Conservation (phyloP, 2,797 vertebrate genomes). For the Lithobates sylvaticus region DNA sequence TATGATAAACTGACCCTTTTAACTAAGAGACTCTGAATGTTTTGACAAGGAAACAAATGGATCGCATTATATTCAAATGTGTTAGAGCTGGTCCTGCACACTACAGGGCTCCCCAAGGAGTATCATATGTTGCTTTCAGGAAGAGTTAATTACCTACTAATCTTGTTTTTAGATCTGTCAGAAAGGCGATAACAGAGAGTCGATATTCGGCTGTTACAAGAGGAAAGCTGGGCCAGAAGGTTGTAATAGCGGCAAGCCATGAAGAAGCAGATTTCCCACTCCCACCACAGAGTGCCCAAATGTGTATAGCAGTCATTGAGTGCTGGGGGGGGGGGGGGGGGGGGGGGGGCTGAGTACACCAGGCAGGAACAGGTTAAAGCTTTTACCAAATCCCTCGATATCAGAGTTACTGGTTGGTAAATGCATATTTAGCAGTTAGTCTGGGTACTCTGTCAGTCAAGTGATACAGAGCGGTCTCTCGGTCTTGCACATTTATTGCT, state of each 20-base stretch:
- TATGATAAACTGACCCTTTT: neutral
- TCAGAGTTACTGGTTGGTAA: neutral
- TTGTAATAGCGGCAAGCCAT: slow-evolving; percentile 4
- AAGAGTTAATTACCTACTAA: slow-evolving; percentile 53
- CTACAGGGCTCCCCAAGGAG: slow-evolving; percentile 10
- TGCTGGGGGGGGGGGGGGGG: neutral
- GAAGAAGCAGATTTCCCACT: neutral
- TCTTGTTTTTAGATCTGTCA: slow-evolving; percentile 26
- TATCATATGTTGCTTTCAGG: slow-evolving; percentile 38
- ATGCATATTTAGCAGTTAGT: slow-evolving; percentile 3
- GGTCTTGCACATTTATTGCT: neutral
- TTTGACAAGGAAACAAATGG: neutral
- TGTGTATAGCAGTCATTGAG: slow-evolving; percentile 2
- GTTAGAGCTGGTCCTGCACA: slow-evolving; percentile 15
- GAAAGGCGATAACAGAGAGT: slow-evolving; percentile 19
- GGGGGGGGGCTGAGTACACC: neutral
- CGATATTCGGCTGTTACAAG: slow-evolving; percentile 38
- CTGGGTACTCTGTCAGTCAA: neutral
- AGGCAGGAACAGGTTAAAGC: slow-evolving; percentile 25
- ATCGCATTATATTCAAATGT: neutral
- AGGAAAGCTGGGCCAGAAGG: neutral
- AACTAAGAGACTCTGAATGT: neutral
- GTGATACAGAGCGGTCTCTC: neutral
- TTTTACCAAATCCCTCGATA: slow-evolving; percentile 36
- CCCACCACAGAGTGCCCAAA: neutral